Evolutionary conservation across 1,140 invertebrate species (phyloP).

Genomic region (Drosophila tsacasi): DNA sequence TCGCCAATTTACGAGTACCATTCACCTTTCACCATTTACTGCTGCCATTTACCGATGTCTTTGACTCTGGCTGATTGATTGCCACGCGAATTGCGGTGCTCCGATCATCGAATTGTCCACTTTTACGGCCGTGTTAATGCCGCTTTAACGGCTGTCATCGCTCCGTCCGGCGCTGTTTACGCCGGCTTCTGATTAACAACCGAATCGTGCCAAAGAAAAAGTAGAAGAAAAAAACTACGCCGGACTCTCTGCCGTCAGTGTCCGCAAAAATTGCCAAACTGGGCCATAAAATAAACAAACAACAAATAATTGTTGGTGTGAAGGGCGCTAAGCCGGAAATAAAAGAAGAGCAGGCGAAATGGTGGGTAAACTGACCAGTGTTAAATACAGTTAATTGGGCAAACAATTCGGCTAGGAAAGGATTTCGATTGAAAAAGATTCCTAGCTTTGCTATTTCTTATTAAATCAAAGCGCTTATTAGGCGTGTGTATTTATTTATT

Average conservation of each 20-base stretch:
- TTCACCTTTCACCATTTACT: slow-evolving; percentile 27
- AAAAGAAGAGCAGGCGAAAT: slow-evolving; percentile 24
- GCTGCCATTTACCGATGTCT: slow-evolving; percentile 21
- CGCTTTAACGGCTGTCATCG: slow-evolving; percentile 59
- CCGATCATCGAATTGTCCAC: slow-evolving; percentile 65
- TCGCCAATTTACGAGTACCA: slow-evolving; percentile 31
- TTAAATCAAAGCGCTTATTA: no score
- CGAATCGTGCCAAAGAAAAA: slow-evolving; percentile 25
- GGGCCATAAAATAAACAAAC: slow-evolving; percentile 45
- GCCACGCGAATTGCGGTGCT: slow-evolving; percentile 50
- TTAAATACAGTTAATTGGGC: slow-evolving; percentile 25
- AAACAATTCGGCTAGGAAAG: neutral
- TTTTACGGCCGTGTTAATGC: slow-evolving; percentile 61
- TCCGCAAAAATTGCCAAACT: slow-evolving; percentile 14
- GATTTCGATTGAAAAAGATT: neutral
- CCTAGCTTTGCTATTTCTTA: neutral
- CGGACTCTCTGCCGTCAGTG: slow-evolving; percentile 14
- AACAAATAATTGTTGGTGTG: slow-evolving; percentile 26
- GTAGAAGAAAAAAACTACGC: slow-evolving; percentile 3
- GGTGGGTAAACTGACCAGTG: slow-evolving; percentile 34
- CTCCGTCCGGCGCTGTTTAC: slow-evolving; percentile 26
- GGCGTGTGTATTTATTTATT: no score
- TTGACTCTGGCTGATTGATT: slow-evolving; percentile 64
- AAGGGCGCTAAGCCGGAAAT: slow-evolving; percentile 14
- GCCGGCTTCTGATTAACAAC: slow-evolving; percentile 35